Conservation (phyloP, 1,140 invertebrate species). For the Chironomus striatipennis region DNA sequence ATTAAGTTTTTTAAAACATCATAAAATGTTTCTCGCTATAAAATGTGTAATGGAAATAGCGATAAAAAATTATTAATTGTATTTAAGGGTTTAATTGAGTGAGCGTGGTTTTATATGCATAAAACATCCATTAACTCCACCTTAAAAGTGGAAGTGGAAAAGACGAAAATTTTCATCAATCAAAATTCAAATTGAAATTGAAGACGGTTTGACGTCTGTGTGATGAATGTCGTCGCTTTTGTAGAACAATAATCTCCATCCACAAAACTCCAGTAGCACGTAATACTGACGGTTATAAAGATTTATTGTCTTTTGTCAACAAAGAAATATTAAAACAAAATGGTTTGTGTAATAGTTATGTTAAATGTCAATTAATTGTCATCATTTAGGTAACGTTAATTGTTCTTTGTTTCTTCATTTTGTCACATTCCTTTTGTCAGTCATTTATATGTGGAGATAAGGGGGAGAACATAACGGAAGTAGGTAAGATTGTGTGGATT, state of each 20-base stretch:
- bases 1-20: not conserved
- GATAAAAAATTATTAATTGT: not conserved
- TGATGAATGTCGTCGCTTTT: too few species aligned
- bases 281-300: not conserved
- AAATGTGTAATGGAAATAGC: not conserved
- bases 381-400: conserved; percentile 13
- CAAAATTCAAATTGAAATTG: too few species aligned
- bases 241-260: too few species aligned
- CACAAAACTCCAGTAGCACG: too few species aligned
- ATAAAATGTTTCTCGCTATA: not conserved
- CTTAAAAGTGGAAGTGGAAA: too few species aligned
- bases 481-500: too few species aligned
- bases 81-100: not conserved
- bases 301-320: conserved; percentile 8
- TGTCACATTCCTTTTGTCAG: not conserved
- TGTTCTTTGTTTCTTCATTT: not conserved
- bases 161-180: too few species aligned
- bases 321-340: conserved; percentile 15
- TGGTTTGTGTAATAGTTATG: conserved; percentile 8
- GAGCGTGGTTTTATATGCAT: too few species aligned
- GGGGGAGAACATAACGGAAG: too few species aligned
- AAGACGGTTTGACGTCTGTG: too few species aligned
- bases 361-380: conserved; percentile 14
- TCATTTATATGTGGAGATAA: too few species aligned
- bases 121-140: too few species aligned